These are phyloP conservation scores for Chromoteleia sp. DNA, from an alignment of 2,888 invertebrate species.

Conservation along the genomic window DNA sequence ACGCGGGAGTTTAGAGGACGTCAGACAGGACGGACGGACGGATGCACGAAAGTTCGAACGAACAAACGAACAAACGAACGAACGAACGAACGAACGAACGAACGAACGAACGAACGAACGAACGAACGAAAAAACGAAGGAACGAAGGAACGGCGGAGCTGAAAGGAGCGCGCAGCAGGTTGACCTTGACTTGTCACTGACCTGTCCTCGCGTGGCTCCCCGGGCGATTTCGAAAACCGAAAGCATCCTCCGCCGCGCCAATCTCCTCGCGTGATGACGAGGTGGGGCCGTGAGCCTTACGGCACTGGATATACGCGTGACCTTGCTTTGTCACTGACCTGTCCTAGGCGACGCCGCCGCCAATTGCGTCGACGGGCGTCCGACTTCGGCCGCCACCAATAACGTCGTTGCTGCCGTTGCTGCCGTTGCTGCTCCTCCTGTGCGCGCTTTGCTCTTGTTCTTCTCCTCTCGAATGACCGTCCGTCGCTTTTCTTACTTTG, in stretches of 20 bases:
- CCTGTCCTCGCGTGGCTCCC: conserved; percentile 71
- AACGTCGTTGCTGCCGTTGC: conserved; percentile 1
- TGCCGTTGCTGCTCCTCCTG: background rate
- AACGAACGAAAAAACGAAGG: conserved; percentile 2
- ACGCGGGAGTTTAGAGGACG: no score
- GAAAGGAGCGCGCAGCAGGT: conserved; percentile 65
- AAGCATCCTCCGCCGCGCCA: conserved; percentile 62
- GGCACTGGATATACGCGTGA: conserved; percentile 74
- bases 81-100: no score
- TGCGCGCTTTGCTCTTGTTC: conserved; percentile 5
- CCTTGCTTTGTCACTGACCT: conserved; percentile 85
- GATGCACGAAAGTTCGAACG: no score
- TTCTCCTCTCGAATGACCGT: background rate
- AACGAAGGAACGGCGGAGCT: background rate
- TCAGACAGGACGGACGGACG: no score
- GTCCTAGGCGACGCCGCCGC: conserved; percentile 79
- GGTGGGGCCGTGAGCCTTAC: conserved; percentile 64
- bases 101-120: conserved; percentile 21
- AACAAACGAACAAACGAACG: no score
- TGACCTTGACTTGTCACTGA: conserved; percentile 75
- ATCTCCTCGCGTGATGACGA: conserved; percentile 53
- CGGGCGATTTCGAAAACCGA: conserved; percentile 69
- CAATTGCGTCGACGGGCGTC: conserved; percentile 58
- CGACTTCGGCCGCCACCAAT: conserved; percentile 35
- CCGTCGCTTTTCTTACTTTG: conserved; percentile 2